A percentile compares a stretch with the other conserved stretches of the same genome.
phyloP scores from a whole-genome alignment of 2,797 vertebrate genomes.

The Heliangelus exortis region DNA sequence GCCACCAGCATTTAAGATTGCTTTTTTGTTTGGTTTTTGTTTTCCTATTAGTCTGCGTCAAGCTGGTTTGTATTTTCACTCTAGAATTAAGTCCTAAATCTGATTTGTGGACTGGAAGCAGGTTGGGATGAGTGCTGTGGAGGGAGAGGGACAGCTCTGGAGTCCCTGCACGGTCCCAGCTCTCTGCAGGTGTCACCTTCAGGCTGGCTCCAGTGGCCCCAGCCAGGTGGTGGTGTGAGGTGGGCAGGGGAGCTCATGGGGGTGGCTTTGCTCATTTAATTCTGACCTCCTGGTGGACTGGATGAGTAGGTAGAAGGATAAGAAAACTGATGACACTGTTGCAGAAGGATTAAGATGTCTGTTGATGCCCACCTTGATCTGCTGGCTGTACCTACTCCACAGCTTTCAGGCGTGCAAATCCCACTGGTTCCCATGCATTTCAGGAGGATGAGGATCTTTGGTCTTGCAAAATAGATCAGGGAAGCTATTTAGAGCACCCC shows the following conservation, averaged over 20 bases:
- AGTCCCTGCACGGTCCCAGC: fast-evolving
- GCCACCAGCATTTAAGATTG: background rate
- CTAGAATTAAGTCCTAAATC: constrained; percentile 1
- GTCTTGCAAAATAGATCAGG: background rate
- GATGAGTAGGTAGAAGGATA: fast-evolving
- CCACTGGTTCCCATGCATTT: fast-evolving
- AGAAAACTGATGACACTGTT: background rate
- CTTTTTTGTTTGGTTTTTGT: background rate
- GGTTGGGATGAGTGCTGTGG: background rate
- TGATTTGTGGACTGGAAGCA: background rate
- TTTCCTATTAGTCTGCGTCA: background rate
- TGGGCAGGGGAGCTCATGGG: fast-evolving
- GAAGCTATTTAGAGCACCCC: background rate
- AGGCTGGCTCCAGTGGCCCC: fast-evolving
- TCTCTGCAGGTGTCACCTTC: background rate
- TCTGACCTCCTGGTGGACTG: fast-evolving
- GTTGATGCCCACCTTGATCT: background rate
- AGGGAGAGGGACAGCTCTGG: fast-evolving
- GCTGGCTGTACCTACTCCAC: fast-evolving
- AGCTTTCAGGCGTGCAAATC: background rate
- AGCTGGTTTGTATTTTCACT: constrained; percentile 17
- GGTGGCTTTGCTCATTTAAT: fast-evolving
- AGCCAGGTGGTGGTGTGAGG: fast-evolving
- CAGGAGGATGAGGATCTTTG: background rate
- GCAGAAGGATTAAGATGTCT: background rate